phyloP scores from a whole-genome alignment of 2,113 vertebrate genomes.

The Coptodon bakossiorum region DNA sequence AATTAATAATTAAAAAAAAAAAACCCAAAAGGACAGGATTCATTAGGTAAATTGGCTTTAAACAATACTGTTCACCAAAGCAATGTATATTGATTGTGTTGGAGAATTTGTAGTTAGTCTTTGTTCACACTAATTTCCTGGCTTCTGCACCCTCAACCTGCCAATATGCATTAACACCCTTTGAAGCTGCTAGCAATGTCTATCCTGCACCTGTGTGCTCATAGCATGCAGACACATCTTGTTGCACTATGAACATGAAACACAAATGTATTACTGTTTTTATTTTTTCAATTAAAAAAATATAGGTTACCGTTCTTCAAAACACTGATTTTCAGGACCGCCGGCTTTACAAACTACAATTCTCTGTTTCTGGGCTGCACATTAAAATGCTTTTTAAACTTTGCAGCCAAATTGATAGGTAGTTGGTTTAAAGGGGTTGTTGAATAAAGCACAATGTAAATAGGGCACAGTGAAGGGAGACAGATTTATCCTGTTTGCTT shows the following conservation, averaged over 20 bases:
- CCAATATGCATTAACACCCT: neutral
- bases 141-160: neutral
- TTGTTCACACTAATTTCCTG: neutral
- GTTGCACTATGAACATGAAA: neutral
- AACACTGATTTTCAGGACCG: neutral
- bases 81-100: neutral
- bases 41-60: neutral
- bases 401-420: neutral
- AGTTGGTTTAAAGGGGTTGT: conserved; percentile 1
- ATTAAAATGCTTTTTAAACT: neutral
- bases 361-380: neutral
- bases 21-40: fast-evolving
- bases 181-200: neutral
- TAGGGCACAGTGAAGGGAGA: neutral
- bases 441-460: conserved; percentile 23
- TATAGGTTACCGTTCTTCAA: neutral
- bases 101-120: neutral
- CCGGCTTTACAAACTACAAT: neutral
- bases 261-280: neutral
- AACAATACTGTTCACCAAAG: neutral
- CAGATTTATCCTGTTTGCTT: conserved; percentile 33
- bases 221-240: neutral
- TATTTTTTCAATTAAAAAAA: neutral
- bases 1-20: neutral
- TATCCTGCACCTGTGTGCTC: neutral